Evolutionary conservation across 2,888 invertebrate species (phyloP).

Genomic region (Drosophila differens): DNA sequence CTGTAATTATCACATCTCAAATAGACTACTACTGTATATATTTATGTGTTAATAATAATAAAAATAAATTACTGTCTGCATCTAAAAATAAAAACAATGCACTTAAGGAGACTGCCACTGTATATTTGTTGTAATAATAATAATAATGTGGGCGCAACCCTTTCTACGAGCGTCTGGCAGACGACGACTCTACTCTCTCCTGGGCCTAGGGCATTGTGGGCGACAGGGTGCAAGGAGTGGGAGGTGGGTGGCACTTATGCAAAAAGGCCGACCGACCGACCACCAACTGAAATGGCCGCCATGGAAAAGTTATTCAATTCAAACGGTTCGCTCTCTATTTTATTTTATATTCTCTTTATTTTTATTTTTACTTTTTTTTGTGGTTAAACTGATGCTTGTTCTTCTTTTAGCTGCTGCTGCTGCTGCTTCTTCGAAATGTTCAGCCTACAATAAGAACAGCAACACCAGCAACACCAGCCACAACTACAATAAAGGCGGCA

Average conservation of each 20-base stretch:
- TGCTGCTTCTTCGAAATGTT: slow-evolving; percentile 31
- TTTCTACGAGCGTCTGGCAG: slow-evolving; percentile 58
- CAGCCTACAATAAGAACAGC: slow-evolving; percentile 23
- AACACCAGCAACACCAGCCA: background rate
- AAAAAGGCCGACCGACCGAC: slow-evolving; percentile 38
- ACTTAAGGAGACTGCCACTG: background rate
- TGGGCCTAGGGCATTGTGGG: slow-evolving; percentile 14
- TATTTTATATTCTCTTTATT: slow-evolving; percentile 10
- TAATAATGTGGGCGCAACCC: slow-evolving; percentile 63
- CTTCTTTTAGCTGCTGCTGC: slow-evolving; percentile 14
- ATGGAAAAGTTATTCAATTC: slow-evolving; percentile 69
- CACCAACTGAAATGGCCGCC: slow-evolving; percentile 24
- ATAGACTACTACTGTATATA: background rate
- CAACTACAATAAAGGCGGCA: slow-evolving; percentile 8
- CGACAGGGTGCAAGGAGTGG: background rate
- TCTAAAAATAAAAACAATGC: background rate
- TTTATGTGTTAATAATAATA: too few species aligned
- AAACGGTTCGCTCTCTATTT: slow-evolving; percentile 29
- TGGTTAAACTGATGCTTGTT: slow-evolving; percentile 1
- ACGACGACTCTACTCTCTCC: slow-evolving; percentile 36
- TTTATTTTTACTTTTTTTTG: slow-evolving; percentile 9
- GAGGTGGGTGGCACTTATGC: slow-evolving; percentile 49
- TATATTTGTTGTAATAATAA: slow-evolving; percentile 33
- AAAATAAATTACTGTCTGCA: background rate
- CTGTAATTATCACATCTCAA: background rate